Conservation (phyloP, 2,113 vertebrate species). For the Motacilla tschutschensis region DNA sequence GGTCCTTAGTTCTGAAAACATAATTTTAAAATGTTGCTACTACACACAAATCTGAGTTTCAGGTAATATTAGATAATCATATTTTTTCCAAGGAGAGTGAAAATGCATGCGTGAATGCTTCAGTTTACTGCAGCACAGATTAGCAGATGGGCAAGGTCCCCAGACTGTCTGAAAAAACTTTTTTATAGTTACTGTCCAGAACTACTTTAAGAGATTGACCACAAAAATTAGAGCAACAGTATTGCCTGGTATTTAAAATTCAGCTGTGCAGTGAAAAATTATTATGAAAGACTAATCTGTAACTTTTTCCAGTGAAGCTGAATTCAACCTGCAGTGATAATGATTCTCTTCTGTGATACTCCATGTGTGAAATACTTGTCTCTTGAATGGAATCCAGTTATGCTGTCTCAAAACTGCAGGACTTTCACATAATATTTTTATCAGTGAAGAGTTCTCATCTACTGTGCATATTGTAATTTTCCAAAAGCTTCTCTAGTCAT, state of each 20-base stretch:
- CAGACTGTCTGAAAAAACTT: background rate
- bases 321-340: background rate
- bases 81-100: background rate
- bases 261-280: background rate
- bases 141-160: background rate
- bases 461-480: background rate
- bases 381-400: background rate
- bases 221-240: background rate
- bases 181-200: background rate
- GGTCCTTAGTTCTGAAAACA: background rate
- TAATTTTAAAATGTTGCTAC: background rate
- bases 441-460: background rate
- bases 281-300: background rate
- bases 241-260: background rate
- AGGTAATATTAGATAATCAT: background rate
- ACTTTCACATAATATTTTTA: background rate
- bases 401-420: background rate
- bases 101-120: background rate
- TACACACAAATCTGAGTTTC: background rate
- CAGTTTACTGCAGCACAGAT: background rate
- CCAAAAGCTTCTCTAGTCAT: background rate
- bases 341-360: background rate
- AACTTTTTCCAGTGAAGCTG: background rate
- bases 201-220: background rate
- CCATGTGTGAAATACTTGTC: background rate